Conservation (phyloP, 1,140 invertebrate genomes). For the Drosophila pruinosa region DNA sequence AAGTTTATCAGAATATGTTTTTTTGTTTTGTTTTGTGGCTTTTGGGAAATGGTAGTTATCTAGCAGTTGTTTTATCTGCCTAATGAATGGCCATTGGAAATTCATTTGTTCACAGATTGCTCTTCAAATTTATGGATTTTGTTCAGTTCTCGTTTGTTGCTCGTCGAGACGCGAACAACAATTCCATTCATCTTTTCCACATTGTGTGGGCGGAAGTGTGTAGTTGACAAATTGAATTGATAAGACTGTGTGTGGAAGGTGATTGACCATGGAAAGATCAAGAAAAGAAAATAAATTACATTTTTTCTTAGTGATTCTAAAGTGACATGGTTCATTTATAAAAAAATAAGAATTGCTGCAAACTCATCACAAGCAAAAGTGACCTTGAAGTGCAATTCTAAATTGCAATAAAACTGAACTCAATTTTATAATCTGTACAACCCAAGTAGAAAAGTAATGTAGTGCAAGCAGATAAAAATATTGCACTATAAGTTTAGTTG, state of each 20-base stretch:
- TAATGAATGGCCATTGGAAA: constrained; percentile 51
- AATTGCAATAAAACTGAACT: constrained; percentile 20
- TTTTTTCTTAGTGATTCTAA: background rate
- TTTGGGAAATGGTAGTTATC: constrained; percentile 27
- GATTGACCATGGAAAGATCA: constrained; percentile 17
- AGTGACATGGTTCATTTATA: background rate
- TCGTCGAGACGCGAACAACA: constrained; percentile 44
- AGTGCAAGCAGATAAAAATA: background rate
- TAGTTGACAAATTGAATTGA: constrained; percentile 39
- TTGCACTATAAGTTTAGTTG: no score
- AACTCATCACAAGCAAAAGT: background rate
- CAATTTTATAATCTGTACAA: constrained; percentile 16
- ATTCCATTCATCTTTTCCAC: constrained; percentile 1
- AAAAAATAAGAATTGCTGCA: background rate
- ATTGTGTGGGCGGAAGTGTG: constrained; percentile 62
- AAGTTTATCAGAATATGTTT: constrained; percentile 52
- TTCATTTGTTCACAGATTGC: constrained; percentile 49
- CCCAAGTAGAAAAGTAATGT: background rate
- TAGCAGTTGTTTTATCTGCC: constrained; percentile 21
- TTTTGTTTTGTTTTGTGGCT: constrained; percentile 31
- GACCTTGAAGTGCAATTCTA: constrained; percentile 31
- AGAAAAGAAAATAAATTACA: background rate
- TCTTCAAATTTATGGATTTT: constrained; percentile 46
- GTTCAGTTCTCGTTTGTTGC: constrained; percentile 61
- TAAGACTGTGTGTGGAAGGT: constrained; percentile 6